Conservation (phyloP, 2,797 vertebrate species). For the Odontamblyopus lacepedii region DNA sequence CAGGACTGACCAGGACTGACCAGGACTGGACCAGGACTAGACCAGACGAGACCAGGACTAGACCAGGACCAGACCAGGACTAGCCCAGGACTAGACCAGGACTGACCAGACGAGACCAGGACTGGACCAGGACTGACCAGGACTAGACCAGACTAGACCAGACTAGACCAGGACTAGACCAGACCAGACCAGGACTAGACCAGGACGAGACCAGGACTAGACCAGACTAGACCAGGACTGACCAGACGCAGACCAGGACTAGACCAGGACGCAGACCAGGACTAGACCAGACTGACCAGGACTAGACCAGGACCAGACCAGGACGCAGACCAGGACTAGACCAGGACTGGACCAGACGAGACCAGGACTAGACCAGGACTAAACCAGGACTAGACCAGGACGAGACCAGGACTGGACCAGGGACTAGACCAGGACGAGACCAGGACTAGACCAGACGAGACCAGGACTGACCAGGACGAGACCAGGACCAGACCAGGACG, state of each 20-base stretch:
- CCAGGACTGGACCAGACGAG: background rate
- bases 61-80: background rate
- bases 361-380: background rate
- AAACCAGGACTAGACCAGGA: background rate
- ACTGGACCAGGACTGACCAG: too few species aligned
- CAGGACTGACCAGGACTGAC: background rate
- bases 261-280: background rate
- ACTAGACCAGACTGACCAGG: background rate
- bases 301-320: background rate
- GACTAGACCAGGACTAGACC: too few species aligned
- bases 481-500: too few species aligned
- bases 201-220: too few species aligned
- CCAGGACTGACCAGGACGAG: too few species aligned
- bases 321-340: constrained; percentile 21
- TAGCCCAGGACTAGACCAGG: background rate
- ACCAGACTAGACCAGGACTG: background rate
- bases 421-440: too few species aligned
- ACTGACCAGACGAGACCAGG: too few species aligned
- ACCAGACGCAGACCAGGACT: background rate
- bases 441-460: too few species aligned
- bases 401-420: background rate
- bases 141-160: background rate
- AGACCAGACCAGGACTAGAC: too few species aligned
- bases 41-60: too few species aligned
- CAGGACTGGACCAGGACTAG: too few species aligned